These are phyloP conservation scores for Ascaphus truei DNA, from an alignment of 2,113 vertebrate genomes.

Conservation along the genomic window DNA sequence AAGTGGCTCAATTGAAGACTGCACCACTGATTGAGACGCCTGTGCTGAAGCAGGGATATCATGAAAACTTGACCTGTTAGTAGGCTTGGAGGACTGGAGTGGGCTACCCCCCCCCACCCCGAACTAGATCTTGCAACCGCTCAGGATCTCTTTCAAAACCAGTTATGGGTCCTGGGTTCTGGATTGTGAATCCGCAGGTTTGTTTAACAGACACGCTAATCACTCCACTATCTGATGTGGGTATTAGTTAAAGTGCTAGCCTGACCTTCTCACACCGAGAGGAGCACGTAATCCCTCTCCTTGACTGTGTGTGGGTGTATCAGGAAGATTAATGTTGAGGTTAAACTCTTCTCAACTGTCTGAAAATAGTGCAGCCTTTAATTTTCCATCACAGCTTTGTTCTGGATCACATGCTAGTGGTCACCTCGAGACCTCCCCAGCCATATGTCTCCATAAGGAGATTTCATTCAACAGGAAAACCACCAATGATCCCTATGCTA, in stretches of 20 bases:
- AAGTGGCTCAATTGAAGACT: no score
- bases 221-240: not conserved
- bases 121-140: no score
- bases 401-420: not conserved
- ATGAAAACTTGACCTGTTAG: no score
- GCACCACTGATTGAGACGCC: no score
- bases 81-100: no score
- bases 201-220: not conserved
- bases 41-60: no score
- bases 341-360: conserved; percentile 16
- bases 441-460: not conserved
- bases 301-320: not conserved
- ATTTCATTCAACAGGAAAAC: conserved; percentile 8
- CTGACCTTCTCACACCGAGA: conserved; percentile 2
- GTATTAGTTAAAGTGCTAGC: not conserved
- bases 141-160: no score
- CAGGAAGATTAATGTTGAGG: conserved; percentile 4
- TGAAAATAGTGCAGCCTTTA: conserved; percentile 14
- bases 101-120: no score
- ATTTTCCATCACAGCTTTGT: conserved; percentile 12
- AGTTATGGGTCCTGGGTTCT: no score
- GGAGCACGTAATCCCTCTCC: not conserved
- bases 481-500: not conserved
- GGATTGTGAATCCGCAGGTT: no score
- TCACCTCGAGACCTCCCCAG: not conserved